Percentiles rank a stretch among this genome's conserved stretches.
phyloP scores from a whole-genome alignment of 1,140 invertebrate genomes.

The Ganaspis sp. region DNA sequence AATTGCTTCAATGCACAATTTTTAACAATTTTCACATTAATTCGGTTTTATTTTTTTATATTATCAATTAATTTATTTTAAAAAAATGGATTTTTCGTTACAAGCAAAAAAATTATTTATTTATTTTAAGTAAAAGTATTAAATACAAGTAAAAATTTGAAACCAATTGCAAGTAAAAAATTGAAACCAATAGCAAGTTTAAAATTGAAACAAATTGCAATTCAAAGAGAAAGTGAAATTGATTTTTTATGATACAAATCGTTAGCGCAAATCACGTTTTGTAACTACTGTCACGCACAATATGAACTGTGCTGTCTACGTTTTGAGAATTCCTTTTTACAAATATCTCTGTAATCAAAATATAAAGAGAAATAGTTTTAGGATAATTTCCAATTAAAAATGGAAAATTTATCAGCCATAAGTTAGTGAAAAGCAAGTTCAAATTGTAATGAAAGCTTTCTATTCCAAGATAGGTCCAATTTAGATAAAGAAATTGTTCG shows the following conservation, averaged over 20 bases:
- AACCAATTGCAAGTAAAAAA: too few species aligned
- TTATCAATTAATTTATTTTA: neutral
- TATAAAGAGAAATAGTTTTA: conserved; percentile 11
- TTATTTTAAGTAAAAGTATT: too few species aligned
- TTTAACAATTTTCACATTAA: too few species aligned
- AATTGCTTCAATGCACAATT: neutral
- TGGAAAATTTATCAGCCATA: neutral
- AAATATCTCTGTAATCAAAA: neutral
- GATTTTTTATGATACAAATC: neutral
- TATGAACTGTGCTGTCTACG: neutral
- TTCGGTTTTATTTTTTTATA: neutral
- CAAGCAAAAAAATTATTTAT: too few species aligned
- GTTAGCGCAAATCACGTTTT: neutral
- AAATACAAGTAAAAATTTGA: too few species aligned
- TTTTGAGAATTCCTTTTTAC: neutral
- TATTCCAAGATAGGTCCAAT: conserved; percentile 1
- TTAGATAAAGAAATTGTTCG: conserved; percentile 4
- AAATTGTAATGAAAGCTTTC: conserved; percentile 5
- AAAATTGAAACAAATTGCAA: too few species aligned
- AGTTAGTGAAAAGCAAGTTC: neutral
- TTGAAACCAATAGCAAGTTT: too few species aligned
- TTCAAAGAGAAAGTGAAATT: too few species aligned
- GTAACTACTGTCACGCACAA: neutral
- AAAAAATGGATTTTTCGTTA: too few species aligned
- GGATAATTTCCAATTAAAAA: neutral